These are phyloP conservation scores for Stichodactyla mertensii DNA, from an alignment of 64 coral and sea anemone genomes.

Conservation along the genomic window DNA sequence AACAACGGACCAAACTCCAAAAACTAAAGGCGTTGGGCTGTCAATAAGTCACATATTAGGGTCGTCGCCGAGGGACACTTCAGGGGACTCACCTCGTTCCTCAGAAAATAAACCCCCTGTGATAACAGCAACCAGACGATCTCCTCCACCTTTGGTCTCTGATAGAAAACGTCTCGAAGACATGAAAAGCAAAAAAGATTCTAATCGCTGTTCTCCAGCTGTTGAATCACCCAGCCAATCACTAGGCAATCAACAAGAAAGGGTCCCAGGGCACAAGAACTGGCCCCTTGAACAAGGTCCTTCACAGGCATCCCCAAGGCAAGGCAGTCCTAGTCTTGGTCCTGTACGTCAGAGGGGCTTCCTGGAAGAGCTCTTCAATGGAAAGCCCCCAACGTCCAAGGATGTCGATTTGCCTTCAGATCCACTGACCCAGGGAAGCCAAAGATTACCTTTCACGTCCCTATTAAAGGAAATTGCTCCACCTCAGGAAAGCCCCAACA, in stretches of 20 bases:
- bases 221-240: slow-evolving; percentile 14
- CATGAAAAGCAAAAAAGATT: slow-evolving; percentile 18
- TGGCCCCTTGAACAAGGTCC: slow-evolving; percentile 37
- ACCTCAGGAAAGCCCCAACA: slow-evolving; percentile 6
- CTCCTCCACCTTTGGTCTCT: slow-evolving; percentile 19
- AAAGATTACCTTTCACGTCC: slow-evolving; percentile 71
- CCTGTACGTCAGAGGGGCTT: slow-evolving; percentile 44
- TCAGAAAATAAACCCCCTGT: slow-evolving; percentile 28
- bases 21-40: slow-evolving; percentile 21
- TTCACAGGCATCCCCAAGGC: background rate
- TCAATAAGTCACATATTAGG: slow-evolving; percentile 20
- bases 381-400: slow-evolving; percentile 31
- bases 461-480: slow-evolving; percentile 79
- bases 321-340: background rate
- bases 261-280: slow-evolving; percentile 15
- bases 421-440: slow-evolving; percentile 39
- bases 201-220: slow-evolving; percentile 25
- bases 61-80: background rate
- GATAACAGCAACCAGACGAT: slow-evolving; percentile 22
- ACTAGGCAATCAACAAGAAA: background rate
- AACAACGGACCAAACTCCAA: slow-evolving; percentile 4
- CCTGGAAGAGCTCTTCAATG: slow-evolving; percentile 84
- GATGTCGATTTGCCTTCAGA: slow-evolving; percentile 4
- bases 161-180: slow-evolving; percentile 6
- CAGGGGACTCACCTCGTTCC: background rate